Conservation (phyloP, 1,140 invertebrate species). For the Drosophila pandora region DNA sequence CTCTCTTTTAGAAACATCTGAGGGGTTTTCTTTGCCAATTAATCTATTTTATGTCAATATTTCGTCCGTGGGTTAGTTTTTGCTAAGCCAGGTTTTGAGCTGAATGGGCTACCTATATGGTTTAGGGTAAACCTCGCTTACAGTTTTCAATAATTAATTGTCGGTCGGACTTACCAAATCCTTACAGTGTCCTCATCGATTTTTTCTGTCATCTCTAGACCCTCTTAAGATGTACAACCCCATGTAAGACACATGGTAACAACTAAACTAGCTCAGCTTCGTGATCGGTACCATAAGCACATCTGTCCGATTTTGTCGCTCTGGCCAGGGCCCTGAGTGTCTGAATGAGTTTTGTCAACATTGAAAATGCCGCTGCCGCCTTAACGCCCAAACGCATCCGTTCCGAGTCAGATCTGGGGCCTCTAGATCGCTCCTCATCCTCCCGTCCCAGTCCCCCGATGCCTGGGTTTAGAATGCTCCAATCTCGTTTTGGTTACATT, state of each 20-base stretch:
- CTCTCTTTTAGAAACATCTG: conserved; percentile 35
- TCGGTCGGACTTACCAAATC: too few species aligned
- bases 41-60: conserved; percentile 19
- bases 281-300: conserved; percentile 42
- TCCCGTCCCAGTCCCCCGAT: conserved; percentile 7
- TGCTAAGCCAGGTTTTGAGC: too few species aligned
- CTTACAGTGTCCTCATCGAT: conserved; percentile 7
- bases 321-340: conserved; percentile 20
- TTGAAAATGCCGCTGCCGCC: conserved; percentile 69
- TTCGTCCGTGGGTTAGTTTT: conserved; percentile 8
- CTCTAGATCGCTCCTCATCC: conserved; percentile 3
- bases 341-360: conserved; percentile 78
- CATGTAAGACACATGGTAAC: conserved; percentile 64
- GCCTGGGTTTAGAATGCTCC: conserved; percentile 10
- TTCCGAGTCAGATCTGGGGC: conserved; percentile 38
- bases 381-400: conserved; percentile 78
- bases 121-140: not conserved
- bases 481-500: conserved; percentile 68
- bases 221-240: conserved; percentile 53
- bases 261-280: conserved; percentile 69
- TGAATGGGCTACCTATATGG: not conserved
- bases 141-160: too few species aligned
- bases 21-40: conserved; percentile 31
- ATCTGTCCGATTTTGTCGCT: conserved; percentile 37
- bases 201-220: conserved; percentile 55